phyloP scores from a whole-genome alignment of 1,140 invertebrate genomes.

The Drosophila virilis region DNA sequence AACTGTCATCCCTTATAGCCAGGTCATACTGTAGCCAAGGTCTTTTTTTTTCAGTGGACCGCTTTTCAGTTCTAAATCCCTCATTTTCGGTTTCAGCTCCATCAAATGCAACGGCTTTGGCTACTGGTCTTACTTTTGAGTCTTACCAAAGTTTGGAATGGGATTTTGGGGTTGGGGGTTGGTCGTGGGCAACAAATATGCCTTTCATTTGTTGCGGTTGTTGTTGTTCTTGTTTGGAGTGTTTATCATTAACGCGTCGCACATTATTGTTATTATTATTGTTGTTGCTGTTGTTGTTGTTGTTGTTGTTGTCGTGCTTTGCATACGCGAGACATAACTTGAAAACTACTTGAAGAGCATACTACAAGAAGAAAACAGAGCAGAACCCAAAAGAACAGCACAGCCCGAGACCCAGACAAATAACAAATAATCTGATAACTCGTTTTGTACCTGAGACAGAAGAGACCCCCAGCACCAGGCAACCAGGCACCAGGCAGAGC shows the following conservation, averaged over 20 bases:
- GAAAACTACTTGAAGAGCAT: slow-evolving; percentile 69
- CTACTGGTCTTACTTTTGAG: slow-evolving; percentile 72
- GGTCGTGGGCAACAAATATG: slow-evolving; percentile 3
- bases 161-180: background rate
- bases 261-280: slow-evolving; percentile 63
- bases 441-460: slow-evolving; percentile 75
- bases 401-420: slow-evolving; percentile 59
- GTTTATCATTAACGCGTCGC: slow-evolving; percentile 70
- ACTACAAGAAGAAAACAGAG: slow-evolving; percentile 26
- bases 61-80: slow-evolving; percentile 16
- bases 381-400: slow-evolving; percentile 25
- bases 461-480: slow-evolving; percentile 24
- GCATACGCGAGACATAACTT: slow-evolving; percentile 69
- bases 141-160: slow-evolving; percentile 15
- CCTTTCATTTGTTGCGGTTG: slow-evolving; percentile 42
- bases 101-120: slow-evolving; percentile 63
- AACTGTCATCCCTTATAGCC: no score
- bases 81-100: slow-evolving; percentile 25
- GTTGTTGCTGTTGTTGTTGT: no score
- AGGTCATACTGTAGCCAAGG: no score
- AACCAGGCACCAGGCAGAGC: background rate
- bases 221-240: slow-evolving; percentile 58
- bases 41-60: no score
- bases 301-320: slow-evolving; percentile 70
- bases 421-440: slow-evolving; percentile 84